Evolutionary conservation across 2,888 invertebrate genomes (phyloP), one percentile per base, ranked within the genome.

Genomic region (Parnassius glacialis): DNA sequence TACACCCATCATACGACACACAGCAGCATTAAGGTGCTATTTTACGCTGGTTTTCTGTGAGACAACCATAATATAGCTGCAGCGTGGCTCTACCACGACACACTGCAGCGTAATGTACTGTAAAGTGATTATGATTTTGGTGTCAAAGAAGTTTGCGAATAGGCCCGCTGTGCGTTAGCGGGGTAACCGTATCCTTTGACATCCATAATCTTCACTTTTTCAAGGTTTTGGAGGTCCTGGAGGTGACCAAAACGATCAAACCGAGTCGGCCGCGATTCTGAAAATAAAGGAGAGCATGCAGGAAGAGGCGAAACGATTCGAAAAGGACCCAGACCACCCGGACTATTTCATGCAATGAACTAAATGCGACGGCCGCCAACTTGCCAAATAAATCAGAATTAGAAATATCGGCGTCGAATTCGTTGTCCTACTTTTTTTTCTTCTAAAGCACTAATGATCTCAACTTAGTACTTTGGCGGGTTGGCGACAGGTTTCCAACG

Each of bases 261-360:
- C 96, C 86, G 99, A 99, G 94, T 98, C 98, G 84, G 99, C 98
- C 88, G 99, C 99, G 93, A 99, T 99, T 93, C 94, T 99, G 93
- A 99, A 99, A 95, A 99, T 99, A 92, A 99, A 99, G 94, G 99
- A 99, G 93, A 98, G 98, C 94, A 99, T 99, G 98, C 98, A 99
- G 93, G 99, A 99, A 92, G 99, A 99, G 93, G 99, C 99, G 89
- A 99, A 98, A 94, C 96, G 98, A 93, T 98, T 98, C 93, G 98
- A 98, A 92, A 98, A 98, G 94, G 98, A 98, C 93, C 96, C 97
- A 76, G 98, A 98, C 90, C 97, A 97, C 90, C 97, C 97, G 85
- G 97, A 98, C 93, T 98, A 97, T 94, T 98, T 97, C 93, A 97
- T 98, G 97, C 97, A 97, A 95, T 97, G 96, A 95, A 78, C 66